Evolutionary conservation across 2,797 vertebrate genomes (phyloP).

Genomic region (Ispidina lecontei): DNA sequence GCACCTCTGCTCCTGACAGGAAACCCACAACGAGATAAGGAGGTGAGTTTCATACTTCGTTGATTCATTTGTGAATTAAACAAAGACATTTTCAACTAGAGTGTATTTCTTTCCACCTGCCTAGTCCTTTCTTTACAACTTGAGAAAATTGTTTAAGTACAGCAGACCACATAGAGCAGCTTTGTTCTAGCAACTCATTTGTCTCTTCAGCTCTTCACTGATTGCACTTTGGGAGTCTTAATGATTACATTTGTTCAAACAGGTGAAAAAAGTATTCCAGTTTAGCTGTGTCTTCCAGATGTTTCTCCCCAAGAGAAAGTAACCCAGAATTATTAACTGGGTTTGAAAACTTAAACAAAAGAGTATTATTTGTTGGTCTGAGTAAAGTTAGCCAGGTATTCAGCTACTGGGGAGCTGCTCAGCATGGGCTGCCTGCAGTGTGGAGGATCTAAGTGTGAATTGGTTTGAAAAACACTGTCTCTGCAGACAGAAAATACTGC

Average conservation of each 20-base stretch:
- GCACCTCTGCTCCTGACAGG: slow-evolving; percentile 42
- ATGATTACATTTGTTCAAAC: neutral
- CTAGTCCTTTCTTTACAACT: neutral
- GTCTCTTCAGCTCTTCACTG: neutral
- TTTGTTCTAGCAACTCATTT: neutral
- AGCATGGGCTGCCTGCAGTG: rapidly evolving
- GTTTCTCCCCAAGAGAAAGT: neutral
- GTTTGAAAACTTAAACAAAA: neutral
- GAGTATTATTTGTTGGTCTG: neutral
- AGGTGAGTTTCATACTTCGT: slow-evolving; percentile 36
- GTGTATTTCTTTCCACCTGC: neutral
- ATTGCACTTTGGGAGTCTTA: neutral
- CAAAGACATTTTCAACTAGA: slow-evolving; percentile 2
- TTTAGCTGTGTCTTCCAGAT: neutral
- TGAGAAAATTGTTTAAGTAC: neutral
- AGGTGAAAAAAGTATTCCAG: neutral
- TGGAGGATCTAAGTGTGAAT: neutral
- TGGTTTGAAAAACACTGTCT: neutral
- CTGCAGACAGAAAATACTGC: neutral
- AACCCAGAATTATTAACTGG: neutral
- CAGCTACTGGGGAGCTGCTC: neutral
- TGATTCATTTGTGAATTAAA: slow-evolving; percentile 59
- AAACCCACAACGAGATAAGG: slow-evolving; percentile 23
- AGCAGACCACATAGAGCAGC: neutral
- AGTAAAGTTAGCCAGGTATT: neutral